Evolutionary conservation across 2,888 invertebrate species (phyloP).

Genomic region (Dolichopus griseipennis): DNA sequence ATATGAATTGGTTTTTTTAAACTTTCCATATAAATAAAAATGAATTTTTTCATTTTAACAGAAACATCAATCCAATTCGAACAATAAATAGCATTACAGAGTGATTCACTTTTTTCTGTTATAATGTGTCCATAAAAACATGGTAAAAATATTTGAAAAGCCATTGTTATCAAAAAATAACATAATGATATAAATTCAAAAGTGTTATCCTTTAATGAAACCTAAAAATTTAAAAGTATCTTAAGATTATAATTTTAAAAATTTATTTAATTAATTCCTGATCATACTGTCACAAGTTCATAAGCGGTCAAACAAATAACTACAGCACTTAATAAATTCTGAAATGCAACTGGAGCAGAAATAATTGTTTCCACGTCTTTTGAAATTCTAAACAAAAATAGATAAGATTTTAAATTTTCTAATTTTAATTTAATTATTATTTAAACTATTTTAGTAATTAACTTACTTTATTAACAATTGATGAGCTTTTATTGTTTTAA

Average conservation of each 20-base stretch:
- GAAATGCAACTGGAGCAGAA: neutral
- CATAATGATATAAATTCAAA: slow-evolving; percentile 10
- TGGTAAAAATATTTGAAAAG: slow-evolving; percentile 34
- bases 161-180: slow-evolving; percentile 24
- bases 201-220: slow-evolving; percentile 7
- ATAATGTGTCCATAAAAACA: slow-evolving; percentile 35
- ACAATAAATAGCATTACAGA: slow-evolving; percentile 28
- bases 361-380: slow-evolving; percentile 2
- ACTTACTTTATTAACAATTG: neutral
- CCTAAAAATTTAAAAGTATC: slow-evolving; percentile 9
- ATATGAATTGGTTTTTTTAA: slow-evolving; percentile 30
- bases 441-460: no score
- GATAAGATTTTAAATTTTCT: no score
- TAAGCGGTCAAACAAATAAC: slow-evolving; percentile 15
- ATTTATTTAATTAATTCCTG: neutral
- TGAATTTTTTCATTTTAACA: slow-evolving; percentile 26
- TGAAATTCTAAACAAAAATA: neutral
- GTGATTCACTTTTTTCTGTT: slow-evolving; percentile 27
- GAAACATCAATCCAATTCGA: slow-evolving; percentile 33
- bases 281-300: slow-evolving; percentile 12
- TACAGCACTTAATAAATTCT: slow-evolving; percentile 13
- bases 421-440: no score
- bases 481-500: neutral
- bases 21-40: slow-evolving; percentile 33
- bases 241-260: neutral